Evolutionary conservation across 2,113 vertebrate species (phyloP).

Genomic region (Gymnobelideus leadbeateri): DNA sequence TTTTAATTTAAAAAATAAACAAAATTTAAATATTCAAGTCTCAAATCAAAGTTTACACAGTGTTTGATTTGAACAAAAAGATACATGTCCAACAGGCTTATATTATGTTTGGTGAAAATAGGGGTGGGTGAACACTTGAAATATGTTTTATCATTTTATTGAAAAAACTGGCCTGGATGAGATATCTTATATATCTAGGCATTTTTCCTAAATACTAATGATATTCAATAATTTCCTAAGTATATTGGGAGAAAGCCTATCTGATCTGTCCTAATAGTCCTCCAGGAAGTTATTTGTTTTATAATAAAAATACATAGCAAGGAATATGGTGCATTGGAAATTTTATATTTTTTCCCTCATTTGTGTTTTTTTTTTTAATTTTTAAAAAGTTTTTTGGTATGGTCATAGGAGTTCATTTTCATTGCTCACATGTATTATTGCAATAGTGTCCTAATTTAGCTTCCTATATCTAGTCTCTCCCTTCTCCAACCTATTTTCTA

Average conservation of each 20-base stretch:
- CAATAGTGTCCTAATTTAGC: no score
- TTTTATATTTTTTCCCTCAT: not conserved
- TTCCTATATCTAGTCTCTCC: no score
- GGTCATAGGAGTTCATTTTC: no score
- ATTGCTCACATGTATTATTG: no score
- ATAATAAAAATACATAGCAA: not conserved
- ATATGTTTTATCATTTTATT: not conserved
- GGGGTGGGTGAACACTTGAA: not conserved
- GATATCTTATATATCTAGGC: not conserved
- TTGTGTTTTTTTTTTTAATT: no score
- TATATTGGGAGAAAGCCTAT: not conserved
- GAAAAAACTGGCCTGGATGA: not conserved
- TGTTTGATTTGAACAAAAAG: slow-evolving; percentile 21
- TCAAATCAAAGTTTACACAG: not conserved
- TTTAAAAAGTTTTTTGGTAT: no score
- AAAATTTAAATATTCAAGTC: slow-evolving; percentile 44
- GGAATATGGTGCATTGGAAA: not conserved
- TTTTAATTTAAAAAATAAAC: slow-evolving; percentile 18
- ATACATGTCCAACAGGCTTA: not conserved
- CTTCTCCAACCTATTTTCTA: no score
- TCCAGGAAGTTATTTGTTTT: not conserved
- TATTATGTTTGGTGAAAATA: not conserved
- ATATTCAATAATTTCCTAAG: not conserved
- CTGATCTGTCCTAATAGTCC: not conserved
- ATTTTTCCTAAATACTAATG: slow-evolving; percentile 4